Evolutionary conservation across 2,113 vertebrate species (phyloP), one percentile per base, ranked within the genome.

Genomic region (Sinocyclocheilus grahami): DNA sequence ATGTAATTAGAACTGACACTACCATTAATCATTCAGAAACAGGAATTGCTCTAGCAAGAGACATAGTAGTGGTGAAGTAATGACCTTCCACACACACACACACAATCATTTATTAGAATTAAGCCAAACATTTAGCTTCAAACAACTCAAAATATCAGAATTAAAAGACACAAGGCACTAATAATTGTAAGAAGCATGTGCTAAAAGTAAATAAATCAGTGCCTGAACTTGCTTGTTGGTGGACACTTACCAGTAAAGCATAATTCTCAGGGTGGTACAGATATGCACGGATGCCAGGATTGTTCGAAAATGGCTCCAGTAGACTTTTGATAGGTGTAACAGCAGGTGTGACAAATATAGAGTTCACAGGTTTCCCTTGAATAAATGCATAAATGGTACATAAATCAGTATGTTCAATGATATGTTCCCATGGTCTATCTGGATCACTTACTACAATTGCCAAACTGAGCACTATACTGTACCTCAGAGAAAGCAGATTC

Each of bases 261-360:
- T 93, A 96, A 88, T 96, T 94, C 85, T 74, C n/a, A 46, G 71
- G 72, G 86, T 96, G 86, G 89, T 97, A 99, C 27, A 95, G 91
- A 90, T 96, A 99, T 58, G 97, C 91, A n/a, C 98, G 96, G 88
- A 98, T 88, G 1, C 94, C 96, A 3, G 97, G 98, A 88, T 99
- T 99, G 92, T 99, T 99, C 22, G 97, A 96, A 60, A 95, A 95
- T 0, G 89, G 91, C 88, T 96, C 92, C 65, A 3, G 6, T 12
- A 92, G 4, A 13, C 37, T 77, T 91, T 92, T 98, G 91, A 97
- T 97, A 1, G 98, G 97, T 2, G 97, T 99, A n/a, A 99, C 93
- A 81, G 97, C 97, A 91, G 97, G 97, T 14, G 97, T 95, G 89
- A 99, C 97, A 80, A 99, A 99, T 3, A 96, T 82, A 83, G 97